Evolutionary conservation across 2,797 vertebrate genomes (phyloP), one percentile per base, ranked within the genome.

Genomic region (Erethizon dorsatum): DNA sequence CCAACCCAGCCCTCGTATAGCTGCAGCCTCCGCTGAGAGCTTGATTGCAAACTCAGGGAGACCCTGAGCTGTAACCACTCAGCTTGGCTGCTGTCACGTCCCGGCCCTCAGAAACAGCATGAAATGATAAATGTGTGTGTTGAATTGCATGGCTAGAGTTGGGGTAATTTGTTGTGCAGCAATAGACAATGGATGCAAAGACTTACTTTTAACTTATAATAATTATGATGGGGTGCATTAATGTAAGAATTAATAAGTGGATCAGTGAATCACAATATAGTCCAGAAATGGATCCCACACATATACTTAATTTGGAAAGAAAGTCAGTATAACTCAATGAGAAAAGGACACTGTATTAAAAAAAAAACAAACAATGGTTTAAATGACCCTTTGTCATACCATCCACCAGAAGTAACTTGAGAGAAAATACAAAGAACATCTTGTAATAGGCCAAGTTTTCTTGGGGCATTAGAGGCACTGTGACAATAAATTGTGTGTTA

Each of bases 251-350:
- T 79, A 69, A 86, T 56, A 85, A 83, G 54, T 56, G 85, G 17
- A 50, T 92, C 50, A 86, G 1, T 33, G 14, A 67, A 75, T 77
- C 50, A 92, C 20, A 88, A 45, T 7, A 54, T 50, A 80, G 50
- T 93, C 50, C 71, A 88, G 54, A 94, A 78, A 79, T 41, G 79
- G 41, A 86, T 1, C 31, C 71, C 37, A 47, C 14, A 75, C 3
- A 33, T 47, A 14, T 61, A 87, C 37, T 87, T 45, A 71, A 73
- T 10, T 90, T 91, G 92, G 31, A 75, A 37, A 82, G 94, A 88
- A 3, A 12, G 65, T 10, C 45, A 78, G 41, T 85, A 71, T 92
- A 86, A 96, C 82, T 96, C 56, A 85, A 59, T 52, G 45, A 79
- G 61, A 12, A 93, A 45, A 86, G 0, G 14, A 22, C 26, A 28